A percentile compares a stretch with the other conserved stretches of the same genome.
These are phyloP conservation scores for Eriocheir sinensis DNA, from an alignment of 1,140 invertebrate genomes.

Conservation along the genomic window DNA sequence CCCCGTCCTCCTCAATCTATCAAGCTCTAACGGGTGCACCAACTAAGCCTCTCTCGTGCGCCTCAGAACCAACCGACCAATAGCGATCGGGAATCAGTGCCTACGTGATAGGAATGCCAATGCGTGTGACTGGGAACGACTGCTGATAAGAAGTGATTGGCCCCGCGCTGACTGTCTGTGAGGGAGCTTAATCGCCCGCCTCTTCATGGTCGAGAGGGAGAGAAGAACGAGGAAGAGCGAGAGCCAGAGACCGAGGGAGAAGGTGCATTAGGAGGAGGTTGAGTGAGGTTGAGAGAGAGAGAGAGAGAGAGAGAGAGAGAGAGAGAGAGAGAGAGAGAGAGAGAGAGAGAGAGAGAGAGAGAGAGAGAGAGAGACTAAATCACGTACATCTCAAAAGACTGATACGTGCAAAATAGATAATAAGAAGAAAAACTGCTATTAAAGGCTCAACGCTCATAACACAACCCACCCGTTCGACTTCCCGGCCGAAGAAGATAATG, in stretches of 20 bases:
- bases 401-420: no score
- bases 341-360: no score
- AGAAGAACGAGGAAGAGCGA: background rate
- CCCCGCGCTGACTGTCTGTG: background rate
- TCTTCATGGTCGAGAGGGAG: background rate
- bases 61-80: background rate
- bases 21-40: background rate
- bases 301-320: slow-evolving; percentile 46
- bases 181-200: slow-evolving; percentile 10
- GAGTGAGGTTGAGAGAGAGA: background rate
- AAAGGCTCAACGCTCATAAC: no score
- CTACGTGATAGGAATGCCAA: background rate
- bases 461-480: no score
- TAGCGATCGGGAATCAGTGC: background rate
- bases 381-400: no score
- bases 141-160: slow-evolving; percentile 2
- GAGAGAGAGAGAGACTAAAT: no score
- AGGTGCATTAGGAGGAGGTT: background rate
- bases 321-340: slow-evolving; percentile 29
- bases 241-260: background rate
- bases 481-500: no score
- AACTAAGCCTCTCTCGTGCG: slow-evolving; percentile 1
- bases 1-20: background rate
- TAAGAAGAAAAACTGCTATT: no score
- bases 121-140: slow-evolving; percentile 12